Base-by-base conservation (phyloP, 2,888 invertebrate species). In the Uropetala carovei region DNA sequence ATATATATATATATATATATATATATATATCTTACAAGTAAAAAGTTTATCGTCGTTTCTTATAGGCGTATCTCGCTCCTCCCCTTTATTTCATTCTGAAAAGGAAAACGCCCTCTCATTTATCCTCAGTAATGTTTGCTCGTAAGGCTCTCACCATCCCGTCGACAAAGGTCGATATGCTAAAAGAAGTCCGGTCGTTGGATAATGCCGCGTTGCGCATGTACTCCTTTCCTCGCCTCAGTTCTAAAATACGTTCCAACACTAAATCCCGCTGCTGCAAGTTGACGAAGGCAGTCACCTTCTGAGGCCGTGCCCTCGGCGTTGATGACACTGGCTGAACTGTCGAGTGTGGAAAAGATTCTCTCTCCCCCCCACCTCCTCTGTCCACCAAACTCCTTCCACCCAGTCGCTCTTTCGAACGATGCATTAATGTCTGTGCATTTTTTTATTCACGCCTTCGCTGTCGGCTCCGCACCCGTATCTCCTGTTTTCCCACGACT, bases 401-500 rank as follows among this genome's bases (percentile, higher is more conserved):
- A n/a, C 1, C 68, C 68, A 68, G 18, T 68, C 18, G n/a, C 68
- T 68, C 68, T 3, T 22, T 68, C 9, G 75, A 27, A 75, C 13
- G 75, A 75, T 22, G 75, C 75, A 27, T 75, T 75, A 75, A 75
- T 75, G 75, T 75, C 75, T 27, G 68, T 22, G 22, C 68, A 22
- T 75, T 75, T 68, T 75, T 75, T 75, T 27, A 10, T 75, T 75
- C 75, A 75, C 75, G 27, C 75, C 22, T 68, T 18, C 68, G 18
- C 68, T 68, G 68, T 68, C 68, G 68, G n/a, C 27, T 22, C 11
- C 27, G 75, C 75, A 75, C 75, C 75, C 75, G 75, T 75, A 75
- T 75, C 75, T 75, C 75, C 75, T 75, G 75, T 75, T 75, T 75
- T 75, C 75, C 75, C 75, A 75, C 75, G 27, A 27, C 75, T 75